Percentiles rank a stretch among this genome's conserved stretches.
phyloP scores from a whole-genome alignment of 2,888 invertebrate species.

The Baccha elongata region DNA sequence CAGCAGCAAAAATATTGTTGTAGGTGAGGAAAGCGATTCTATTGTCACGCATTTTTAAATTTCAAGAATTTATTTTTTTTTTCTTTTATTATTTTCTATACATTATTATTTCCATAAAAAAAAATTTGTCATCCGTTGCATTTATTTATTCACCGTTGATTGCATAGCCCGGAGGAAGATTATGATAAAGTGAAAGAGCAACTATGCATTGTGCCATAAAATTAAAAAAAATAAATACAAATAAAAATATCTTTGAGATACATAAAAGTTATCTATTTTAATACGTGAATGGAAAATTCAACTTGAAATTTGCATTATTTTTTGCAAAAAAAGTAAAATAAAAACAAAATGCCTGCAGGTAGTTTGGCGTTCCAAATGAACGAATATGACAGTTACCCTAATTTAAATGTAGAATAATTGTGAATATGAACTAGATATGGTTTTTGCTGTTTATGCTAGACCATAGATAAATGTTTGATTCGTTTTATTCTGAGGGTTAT shows the following conservation, averaged over 20 bases:
- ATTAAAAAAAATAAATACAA: background rate
- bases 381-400: slow-evolving; percentile 44
- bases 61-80: slow-evolving; percentile 28
- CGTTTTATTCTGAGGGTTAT: background rate
- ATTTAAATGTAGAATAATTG: slow-evolving; percentile 35
- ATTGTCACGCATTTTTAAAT: slow-evolving; percentile 58
- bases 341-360: slow-evolving; percentile 30
- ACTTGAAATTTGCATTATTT: slow-evolving; percentile 44
- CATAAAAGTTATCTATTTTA: no score
- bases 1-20: slow-evolving; percentile 27
- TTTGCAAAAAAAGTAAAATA: background rate
- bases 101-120: background rate
- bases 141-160: slow-evolving; percentile 49
- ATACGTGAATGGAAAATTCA: slow-evolving; percentile 40
- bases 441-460: background rate
- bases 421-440: slow-evolving; percentile 31
- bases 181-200: slow-evolving; percentile 33
- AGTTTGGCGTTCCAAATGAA: slow-evolving; percentile 42
- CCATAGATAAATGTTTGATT: no score
- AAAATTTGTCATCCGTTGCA: slow-evolving; percentile 24
- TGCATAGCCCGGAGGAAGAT: slow-evolving; percentile 32
- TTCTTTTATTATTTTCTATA: background rate
- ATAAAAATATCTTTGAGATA: slow-evolving; percentile 40
- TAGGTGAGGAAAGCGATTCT: slow-evolving; percentile 24
- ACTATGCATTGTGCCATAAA: slow-evolving; percentile 29